Base-by-base conservation (phyloP, 2,888 invertebrate genomes). In the Drosophila acutilabella region DNA sequence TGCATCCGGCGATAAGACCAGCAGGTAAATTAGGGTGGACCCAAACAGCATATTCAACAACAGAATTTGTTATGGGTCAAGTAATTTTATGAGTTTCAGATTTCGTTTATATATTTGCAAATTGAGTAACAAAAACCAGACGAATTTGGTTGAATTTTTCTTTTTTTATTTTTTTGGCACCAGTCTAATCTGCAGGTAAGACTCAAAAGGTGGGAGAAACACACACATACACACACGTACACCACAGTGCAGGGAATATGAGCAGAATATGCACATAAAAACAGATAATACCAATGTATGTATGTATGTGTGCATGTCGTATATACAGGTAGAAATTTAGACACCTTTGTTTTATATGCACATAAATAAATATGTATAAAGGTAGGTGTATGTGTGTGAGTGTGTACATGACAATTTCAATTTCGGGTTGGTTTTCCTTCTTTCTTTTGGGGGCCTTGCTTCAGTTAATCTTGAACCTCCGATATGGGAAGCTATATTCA, bases 121-220 rank as follows among this genome's bases (percentile, higher is more conserved):
- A 16, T 18, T n/a, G 18, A 47, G 16, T 36, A 41, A 40, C 11
- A 48, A 4, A 64, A 73, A 20, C 56, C 6, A 54, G 51, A 45
- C 26, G 66, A 38, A 33, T 13, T 36, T 30, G 4, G 33, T 10
- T 33, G 44, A 38, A 30, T 50, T 47, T n/a, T 23, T 30, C 16
- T 48, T 54, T 51, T 74, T 50, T 47, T n/a, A 18, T 30, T 16
- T 48, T 54, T 51, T 74, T 51, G 59, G 74, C 50, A 56, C 47
- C 88, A 81, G 64, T 59, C 88, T 60, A 71, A 79, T 40, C 61
- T 42, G 44, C 88, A 88, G 82, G 88, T 85, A 88, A 80, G 64
- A 42, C 61, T 52, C 44, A 45, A 77, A 64, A 68, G 40, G 26
- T 52, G 48, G 51, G 36, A 42, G 48, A n/a, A 4, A 52, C 42